Percentiles rank a stretch among this genome's conserved stretches.
These are phyloP conservation scores for Ascaphus truei DNA, from an alignment of 2,113 vertebrate species.

Conservation along the genomic window DNA sequence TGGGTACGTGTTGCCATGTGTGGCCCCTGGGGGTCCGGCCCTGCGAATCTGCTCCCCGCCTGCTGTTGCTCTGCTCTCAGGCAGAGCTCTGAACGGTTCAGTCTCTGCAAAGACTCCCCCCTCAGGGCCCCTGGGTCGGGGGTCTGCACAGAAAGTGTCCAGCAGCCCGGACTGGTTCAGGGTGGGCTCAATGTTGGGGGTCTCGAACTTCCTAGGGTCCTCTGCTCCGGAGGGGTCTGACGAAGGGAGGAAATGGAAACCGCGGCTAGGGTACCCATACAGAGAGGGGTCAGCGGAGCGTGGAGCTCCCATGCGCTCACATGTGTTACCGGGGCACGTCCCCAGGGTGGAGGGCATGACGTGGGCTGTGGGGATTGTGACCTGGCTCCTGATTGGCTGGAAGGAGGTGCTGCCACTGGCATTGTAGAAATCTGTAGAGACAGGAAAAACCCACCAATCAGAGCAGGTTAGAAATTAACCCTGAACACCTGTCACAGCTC, in stretches of 20 bases:
- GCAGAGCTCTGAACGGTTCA: constrained; percentile 75
- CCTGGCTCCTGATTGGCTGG: constrained; percentile 88
- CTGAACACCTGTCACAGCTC: no score
- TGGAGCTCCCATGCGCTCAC: constrained; percentile 52
- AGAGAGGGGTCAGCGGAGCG: constrained; percentile 54
- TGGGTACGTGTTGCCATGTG: constrained; percentile 44
- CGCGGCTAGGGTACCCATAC: constrained; percentile 52
- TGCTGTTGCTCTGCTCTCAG: constrained; percentile 62
- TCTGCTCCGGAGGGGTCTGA: constrained; percentile 69
- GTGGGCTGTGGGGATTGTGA: constrained; percentile 93
- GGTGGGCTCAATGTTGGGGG: constrained; percentile 78
- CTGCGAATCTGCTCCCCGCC: constrained; percentile 56
- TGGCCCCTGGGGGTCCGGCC: constrained; percentile 39
- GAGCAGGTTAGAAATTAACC: no score
- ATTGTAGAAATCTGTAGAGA: constrained; percentile 74
- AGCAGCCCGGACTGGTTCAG: constrained; percentile 81
- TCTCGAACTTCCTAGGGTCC: constrained; percentile 78
- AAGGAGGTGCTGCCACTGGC: constrained; percentile 81
- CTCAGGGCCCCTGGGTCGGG: constrained; percentile 70
- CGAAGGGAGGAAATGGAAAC: constrained; percentile 70
- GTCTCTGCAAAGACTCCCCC: constrained; percentile 52
- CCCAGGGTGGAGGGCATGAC: constrained; percentile 93
- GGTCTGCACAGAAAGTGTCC: constrained; percentile 71
- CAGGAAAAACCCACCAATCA: no score
- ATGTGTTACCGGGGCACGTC: constrained; percentile 66